Percentiles rank a stretch among this genome's conserved stretches.
These are phyloP conservation scores for Xyrauchen texanus DNA, from an alignment of 2,113 vertebrate genomes.

Conservation along the genomic window DNA sequence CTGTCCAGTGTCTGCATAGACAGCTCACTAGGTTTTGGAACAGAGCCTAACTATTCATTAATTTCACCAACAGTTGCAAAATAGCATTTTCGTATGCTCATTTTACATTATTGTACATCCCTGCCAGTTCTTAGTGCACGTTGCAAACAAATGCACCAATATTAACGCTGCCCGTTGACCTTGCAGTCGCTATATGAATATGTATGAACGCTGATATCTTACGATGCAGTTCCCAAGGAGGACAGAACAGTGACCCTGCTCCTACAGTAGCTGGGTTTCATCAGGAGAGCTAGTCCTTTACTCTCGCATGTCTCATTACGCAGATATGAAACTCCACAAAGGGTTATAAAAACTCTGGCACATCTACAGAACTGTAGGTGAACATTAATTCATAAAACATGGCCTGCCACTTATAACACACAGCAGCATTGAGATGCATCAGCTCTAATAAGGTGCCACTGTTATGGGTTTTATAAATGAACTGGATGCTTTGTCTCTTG, in stretches of 20 bases:
- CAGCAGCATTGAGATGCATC: slow-evolving; percentile 45
- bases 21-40: no score
- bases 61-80: slow-evolving; percentile 5
- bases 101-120: neutral
- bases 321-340: neutral
- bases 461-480: slow-evolving; percentile 52
- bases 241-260: slow-evolving; percentile 34
- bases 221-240: slow-evolving; percentile 49
- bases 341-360: slow-evolving; percentile 21
- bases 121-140: slow-evolving; percentile 6
- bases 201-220: slow-evolving; percentile 46
- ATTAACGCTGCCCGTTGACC: slow-evolving; percentile 42
- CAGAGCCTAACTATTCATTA: no score
- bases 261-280: slow-evolving; percentile 28
- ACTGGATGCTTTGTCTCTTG: slow-evolving; percentile 49
- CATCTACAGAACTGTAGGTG: slow-evolving; percentile 24
- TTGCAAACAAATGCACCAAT: slow-evolving; percentile 26
- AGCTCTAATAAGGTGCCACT: slow-evolving; percentile 52
- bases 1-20: no score
- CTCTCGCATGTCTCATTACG: slow-evolving; percentile 41
- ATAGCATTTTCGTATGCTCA: slow-evolving; percentile 23
- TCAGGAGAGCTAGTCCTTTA: slow-evolving; percentile 4
- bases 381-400: slow-evolving; percentile 56
- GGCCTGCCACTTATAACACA: slow-evolving; percentile 41
- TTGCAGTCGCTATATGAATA: slow-evolving; percentile 50